Base-by-base conservation (phyloP, 2,113 vertebrate genomes). In the Cynopterus brachyotis region DNA sequence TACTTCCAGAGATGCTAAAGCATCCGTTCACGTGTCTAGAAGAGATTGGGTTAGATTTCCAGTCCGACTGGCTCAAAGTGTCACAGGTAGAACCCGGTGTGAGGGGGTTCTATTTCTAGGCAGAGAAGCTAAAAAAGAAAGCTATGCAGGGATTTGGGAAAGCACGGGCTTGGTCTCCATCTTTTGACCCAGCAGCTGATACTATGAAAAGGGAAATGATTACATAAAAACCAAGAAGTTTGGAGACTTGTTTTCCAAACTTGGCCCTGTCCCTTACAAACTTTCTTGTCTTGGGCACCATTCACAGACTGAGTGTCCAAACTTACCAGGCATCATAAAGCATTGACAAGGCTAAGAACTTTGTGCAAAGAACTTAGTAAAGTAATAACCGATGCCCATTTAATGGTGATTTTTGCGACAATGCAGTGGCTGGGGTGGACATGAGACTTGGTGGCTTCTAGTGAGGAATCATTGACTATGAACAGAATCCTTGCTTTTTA, bases 271-370 rank as follows among this genome's bases (percentile, higher is more conserved):
- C 40, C 10, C 6, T 72, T 4, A 35, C 26, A 28, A 70, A 62
- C 13, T 30, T 5, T 35, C 10, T 22, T 5, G 2, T 35, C 32
- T 0, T 0, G 22, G 45, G 2, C 2, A 6, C 8, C 24, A 37
- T 91, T 91, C 19, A 42, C 20, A 17, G 64, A 22, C 59, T 30
- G 11, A 75, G 72, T 9, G 19, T 32, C 37, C 72, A 40, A 53
- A 64, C 37, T 67, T n/a, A 11, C 0, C 11, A 3, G 7, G n/a
- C 3, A 4, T 35, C 30, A 60, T 11, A 72, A 72, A 94, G 42
- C 37, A 6, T 59, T 8, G n/a, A 16, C n/a, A 47, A 88, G 40
- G 3, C 19, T 62, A 13, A 26, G n/a, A 7, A 28, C 22, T n/a
- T n/a, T n/a, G 22, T 62, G 28, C n/a, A 78, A 72, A 87, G 72